Evolutionary conservation across 2,113 vertebrate species (phyloP).

Genomic region (Rhipidura dahli): DNA sequence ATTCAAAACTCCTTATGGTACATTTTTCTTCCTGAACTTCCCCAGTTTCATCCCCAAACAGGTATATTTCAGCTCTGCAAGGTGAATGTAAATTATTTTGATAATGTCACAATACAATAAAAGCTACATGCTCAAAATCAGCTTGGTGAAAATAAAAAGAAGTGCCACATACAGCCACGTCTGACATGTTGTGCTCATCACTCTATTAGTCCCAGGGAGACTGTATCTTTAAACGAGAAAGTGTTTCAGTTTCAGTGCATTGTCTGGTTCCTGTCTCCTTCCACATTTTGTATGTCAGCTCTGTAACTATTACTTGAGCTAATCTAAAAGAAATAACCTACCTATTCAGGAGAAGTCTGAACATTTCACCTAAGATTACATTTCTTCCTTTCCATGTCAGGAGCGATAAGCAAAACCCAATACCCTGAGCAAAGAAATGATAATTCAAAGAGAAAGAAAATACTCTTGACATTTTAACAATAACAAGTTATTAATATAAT

Average conservation of each 20-base stretch:
- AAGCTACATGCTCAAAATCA: not conserved
- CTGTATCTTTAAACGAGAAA: not conserved
- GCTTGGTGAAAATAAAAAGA: conserved; percentile 7
- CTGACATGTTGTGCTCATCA: not conserved
- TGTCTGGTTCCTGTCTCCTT: conserved; percentile 36
- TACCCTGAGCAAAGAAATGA: conserved; percentile 60
- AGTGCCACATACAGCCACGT: not conserved
- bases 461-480: conserved; percentile 74
- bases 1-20: not conserved
- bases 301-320: conserved; percentile 34
- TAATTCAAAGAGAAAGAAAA: conserved; percentile 72
- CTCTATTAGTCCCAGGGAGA: not conserved
- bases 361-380: conserved; percentile 62
- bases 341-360: conserved; percentile 43
- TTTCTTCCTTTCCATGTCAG: conserved; percentile 60
- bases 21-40: not conserved
- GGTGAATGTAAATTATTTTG: not conserved
- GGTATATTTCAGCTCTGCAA: not conserved
- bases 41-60: not conserved
- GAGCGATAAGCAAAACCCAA: conserved; percentile 61
- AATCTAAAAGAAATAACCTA: conserved; percentile 55
- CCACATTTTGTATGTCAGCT: conserved; percentile 3
- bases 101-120: not conserved
- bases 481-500: conserved; percentile 74
- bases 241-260: not conserved